Percentiles rank a stretch among this genome's conserved stretches.
phyloP scores from a whole-genome alignment of 2,113 vertebrate genomes.

The Hipposideros armiger region DNA sequence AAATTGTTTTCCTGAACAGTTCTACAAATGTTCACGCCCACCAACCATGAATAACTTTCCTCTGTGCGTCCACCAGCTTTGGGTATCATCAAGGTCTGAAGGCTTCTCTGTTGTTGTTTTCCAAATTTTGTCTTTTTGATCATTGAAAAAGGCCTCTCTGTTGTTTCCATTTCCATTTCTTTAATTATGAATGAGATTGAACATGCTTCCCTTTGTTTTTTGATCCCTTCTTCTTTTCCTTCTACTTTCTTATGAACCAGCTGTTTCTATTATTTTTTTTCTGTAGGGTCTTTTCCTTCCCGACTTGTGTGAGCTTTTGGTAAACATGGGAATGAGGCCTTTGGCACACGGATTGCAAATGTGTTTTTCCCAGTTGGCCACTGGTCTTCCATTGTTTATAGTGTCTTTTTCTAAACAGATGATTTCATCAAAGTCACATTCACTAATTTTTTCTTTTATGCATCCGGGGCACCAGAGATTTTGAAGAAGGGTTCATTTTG shows the following conservation, averaged over 20 bases:
- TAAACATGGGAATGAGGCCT: neutral
- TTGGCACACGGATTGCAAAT: fast-evolving
- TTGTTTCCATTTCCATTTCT: neutral
- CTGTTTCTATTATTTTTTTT: neutral
- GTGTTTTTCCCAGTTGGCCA: neutral
- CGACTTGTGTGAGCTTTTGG: neutral
- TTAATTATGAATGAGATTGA: neutral
- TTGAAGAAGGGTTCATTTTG: neutral
- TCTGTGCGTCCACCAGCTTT: fast-evolving
- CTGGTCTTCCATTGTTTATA: neutral
- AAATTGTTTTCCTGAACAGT: neutral
- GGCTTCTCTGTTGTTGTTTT: neutral
- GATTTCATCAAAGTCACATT: neutral
- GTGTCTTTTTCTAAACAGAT: neutral
- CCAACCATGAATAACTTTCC: neutral
- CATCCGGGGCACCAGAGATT: neutral
- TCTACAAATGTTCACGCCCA: neutral
- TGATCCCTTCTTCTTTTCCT: neutral
- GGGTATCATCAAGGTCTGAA: neutral
- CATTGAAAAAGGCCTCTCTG: neutral
- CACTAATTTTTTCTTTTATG: neutral
- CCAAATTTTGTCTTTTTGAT: neutral
- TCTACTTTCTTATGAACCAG: neutral
- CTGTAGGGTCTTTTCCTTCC: neutral
- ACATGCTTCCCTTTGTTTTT: neutral